A percentile compares a stretch with the other conserved stretches of the same genome.
These are phyloP conservation scores for Zeugodacus cucurbitae DNA, from an alignment of 1,140 invertebrate species.

Conservation along the genomic window DNA sequence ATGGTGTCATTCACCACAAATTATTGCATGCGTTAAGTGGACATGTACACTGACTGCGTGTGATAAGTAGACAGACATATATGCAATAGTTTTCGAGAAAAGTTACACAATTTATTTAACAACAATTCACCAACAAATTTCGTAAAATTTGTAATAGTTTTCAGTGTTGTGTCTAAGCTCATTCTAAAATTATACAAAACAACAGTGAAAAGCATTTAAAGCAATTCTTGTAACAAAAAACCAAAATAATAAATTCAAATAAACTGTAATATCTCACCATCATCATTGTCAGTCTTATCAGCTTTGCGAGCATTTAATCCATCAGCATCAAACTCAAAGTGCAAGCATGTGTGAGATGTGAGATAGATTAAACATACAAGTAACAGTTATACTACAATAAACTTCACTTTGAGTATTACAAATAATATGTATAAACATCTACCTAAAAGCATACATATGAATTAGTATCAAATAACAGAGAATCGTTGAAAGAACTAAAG, in stretches of 20 bases:
- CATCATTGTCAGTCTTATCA: not conserved
- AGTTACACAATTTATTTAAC: too few species aligned
- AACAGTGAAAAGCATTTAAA: not conserved
- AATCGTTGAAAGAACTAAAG: too few species aligned
- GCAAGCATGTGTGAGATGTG: not conserved
- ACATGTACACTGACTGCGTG: not conserved
- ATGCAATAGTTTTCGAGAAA: too few species aligned
- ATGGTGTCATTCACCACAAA: not conserved
- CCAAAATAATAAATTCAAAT: not conserved
- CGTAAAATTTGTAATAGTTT: not conserved
- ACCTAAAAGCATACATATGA: too few species aligned
- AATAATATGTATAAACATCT: too few species aligned
- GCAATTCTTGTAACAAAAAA: not conserved
- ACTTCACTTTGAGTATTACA: too few species aligned
- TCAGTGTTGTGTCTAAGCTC: not conserved
- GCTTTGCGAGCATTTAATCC: not conserved
- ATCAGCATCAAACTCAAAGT: not conserved
- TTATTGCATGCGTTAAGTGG: not conserved
- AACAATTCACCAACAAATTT: not conserved
- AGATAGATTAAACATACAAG: too few species aligned
- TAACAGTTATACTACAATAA: too few species aligned
- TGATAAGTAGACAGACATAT: too few species aligned
- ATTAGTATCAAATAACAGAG: too few species aligned
- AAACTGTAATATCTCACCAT: not conserved
- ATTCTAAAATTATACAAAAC: not conserved